phyloP scores from a whole-genome alignment of 2,797 vertebrate species.

The Allobates femoralis region DNA sequence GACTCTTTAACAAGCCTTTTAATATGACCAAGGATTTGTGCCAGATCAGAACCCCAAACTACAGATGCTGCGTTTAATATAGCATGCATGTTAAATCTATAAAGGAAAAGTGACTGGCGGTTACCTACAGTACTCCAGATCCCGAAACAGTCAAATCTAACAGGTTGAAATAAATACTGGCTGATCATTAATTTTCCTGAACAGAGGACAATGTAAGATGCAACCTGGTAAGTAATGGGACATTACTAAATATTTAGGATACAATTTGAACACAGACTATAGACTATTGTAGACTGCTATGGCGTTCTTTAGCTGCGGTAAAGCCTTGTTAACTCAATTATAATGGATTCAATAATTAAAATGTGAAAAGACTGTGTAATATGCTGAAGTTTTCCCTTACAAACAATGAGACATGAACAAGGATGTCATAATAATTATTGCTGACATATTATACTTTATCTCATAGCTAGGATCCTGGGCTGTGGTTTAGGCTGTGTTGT shows the following conservation, averaged over 20 bases:
- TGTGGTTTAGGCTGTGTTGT: conserved; percentile 36
- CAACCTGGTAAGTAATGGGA: not conserved
- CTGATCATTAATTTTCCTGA: not conserved
- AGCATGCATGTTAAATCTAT: not conserved
- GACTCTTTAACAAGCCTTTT: no score
- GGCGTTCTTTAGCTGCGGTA: not conserved
- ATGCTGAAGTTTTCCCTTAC: not conserved
- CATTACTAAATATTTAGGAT: not conserved
- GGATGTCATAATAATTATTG: conserved; percentile 3
- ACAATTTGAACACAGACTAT: not conserved
- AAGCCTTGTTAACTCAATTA: not conserved
- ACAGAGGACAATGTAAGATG: not conserved
- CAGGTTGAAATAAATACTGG: not conserved
- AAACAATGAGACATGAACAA: not conserved
- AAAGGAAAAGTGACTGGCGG: not conserved
- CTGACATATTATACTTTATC: conserved; percentile 1
- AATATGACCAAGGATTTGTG: no score
- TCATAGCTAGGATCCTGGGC: not conserved
- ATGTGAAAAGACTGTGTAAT: not conserved
- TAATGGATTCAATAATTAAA: not conserved
- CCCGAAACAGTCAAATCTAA: not conserved
- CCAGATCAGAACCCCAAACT: no score
- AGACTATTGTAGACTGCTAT: not conserved
- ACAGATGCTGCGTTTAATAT: no score
- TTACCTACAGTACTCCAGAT: not conserved